These are phyloP conservation scores for Neotragus pygmaeus DNA, from an alignment of 2,113 vertebrate genomes.

Conservation along the genomic window DNA sequence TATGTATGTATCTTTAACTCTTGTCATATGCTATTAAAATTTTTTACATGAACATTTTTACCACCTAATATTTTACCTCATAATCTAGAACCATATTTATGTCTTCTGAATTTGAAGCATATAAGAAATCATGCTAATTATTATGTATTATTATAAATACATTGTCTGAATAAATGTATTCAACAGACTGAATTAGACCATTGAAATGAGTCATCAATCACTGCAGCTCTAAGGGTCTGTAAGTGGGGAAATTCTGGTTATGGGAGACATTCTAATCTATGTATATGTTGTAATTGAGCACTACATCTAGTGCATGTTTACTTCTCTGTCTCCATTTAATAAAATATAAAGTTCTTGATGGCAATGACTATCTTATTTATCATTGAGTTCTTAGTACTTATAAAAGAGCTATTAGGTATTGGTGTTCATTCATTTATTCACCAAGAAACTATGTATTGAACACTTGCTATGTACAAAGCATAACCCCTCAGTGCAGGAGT, in stretches of 20 bases:
- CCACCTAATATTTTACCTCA: not conserved
- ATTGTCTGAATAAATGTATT: not conserved
- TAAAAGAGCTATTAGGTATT: not conserved
- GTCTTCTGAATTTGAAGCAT: not conserved
- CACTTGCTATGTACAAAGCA: not conserved
- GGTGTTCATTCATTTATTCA: not conserved
- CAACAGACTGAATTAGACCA: not conserved
- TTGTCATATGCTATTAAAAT: not conserved
- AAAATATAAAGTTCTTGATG: not conserved
- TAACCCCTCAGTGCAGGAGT: not conserved
- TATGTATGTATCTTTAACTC: not conserved
- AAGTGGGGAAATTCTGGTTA: not conserved
- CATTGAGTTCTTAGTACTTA: not conserved
- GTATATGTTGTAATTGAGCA: not conserved
- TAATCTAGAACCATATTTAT: not conserved
- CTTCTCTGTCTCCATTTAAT: not conserved
- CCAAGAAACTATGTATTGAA: not conserved
- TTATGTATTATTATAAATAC: not conserved
- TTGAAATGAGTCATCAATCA: not conserved
- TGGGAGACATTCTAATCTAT: not conserved
- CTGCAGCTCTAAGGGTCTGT: not conserved
- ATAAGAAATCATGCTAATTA: not conserved
- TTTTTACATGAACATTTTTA: not conserved
- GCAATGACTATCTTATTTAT: not conserved
- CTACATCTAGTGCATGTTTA: not conserved